Percentiles rank a stretch among this genome's conserved stretches.
Conservation (phyloP, 2,888 invertebrate genomes). For the Philopedon plagiatum region DNA sequence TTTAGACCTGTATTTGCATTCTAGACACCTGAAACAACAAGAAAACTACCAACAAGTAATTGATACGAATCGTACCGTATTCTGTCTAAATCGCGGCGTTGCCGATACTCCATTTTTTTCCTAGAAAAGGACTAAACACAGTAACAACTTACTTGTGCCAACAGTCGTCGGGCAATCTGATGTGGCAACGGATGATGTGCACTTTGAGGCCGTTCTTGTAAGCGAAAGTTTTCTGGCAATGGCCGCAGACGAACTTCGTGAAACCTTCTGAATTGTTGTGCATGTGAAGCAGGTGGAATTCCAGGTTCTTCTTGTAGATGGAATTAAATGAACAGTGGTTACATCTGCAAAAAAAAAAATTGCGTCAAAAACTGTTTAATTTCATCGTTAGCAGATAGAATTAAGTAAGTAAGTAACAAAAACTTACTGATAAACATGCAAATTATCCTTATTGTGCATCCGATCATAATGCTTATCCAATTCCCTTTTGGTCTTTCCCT, state of each 20-base stretch:
- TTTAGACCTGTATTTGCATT: constrained; percentile 46
- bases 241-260: constrained; percentile 46
- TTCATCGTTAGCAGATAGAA: too few species aligned
- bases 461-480: constrained; percentile 39
- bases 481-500: constrained; percentile 44
- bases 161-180: constrained; percentile 41
- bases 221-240: constrained; percentile 43
- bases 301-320: constrained; percentile 49
- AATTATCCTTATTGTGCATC: constrained; percentile 47
- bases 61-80: too few species aligned
- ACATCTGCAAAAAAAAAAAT: constrained; percentile 34
- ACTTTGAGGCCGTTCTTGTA: constrained; percentile 47
- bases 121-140: too few species aligned
- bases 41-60: too few species aligned
- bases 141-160: constrained; percentile 46
- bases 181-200: constrained; percentile 44
- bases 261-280: constrained; percentile 45
- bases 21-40: constrained; percentile 33
- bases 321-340: constrained; percentile 39
- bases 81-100: too few species aligned
- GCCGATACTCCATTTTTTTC: too few species aligned
- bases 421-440: constrained; percentile 34
- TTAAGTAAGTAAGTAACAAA: not conserved
- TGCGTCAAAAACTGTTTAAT: too few species aligned
- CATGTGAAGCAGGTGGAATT: constrained; percentile 45